Evolutionary conservation across 2,113 vertebrate genomes (phyloP).

Genomic region (Scolopax mira): DNA sequence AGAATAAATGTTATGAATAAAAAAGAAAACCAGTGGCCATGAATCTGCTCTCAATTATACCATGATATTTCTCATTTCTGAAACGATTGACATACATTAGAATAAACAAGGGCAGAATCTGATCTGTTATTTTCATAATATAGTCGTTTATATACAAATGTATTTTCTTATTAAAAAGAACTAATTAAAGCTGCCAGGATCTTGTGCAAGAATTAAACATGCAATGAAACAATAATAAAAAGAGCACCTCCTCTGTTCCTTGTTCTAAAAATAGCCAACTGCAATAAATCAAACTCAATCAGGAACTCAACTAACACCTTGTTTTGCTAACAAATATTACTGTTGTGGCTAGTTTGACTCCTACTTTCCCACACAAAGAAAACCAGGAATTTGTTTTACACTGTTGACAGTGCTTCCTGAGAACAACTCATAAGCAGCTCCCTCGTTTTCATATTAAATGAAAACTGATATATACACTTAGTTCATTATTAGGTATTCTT

Average conservation of each 20-base stretch:
- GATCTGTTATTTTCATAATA: neutral
- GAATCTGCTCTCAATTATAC: neutral
- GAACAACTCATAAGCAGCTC: neutral
- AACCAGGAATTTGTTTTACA: neutral
- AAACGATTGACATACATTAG: neutral
- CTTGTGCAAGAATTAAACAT: neutral
- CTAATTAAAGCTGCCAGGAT: neutral
- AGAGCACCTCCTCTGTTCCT: neutral
- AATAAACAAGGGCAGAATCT: neutral
- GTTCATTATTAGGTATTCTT: neutral
- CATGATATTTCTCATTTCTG: neutral
- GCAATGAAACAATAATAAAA: neutral
- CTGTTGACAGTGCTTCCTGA: neutral
- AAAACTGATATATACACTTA: neutral
- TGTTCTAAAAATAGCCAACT: conserved; percentile 14
- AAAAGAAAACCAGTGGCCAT: neutral
- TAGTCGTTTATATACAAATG: neutral
- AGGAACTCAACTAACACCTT: neutral
- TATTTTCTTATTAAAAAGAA: neutral
- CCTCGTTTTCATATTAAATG: neutral
- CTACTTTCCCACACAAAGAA: neutral
- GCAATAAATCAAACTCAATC: neutral
- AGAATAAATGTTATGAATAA: neutral
- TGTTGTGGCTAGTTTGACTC: neutral
- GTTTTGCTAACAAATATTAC: neutral